Base-by-base conservation (phyloP, 2,797 vertebrate species). In the Macropodus opercularis region DNA sequence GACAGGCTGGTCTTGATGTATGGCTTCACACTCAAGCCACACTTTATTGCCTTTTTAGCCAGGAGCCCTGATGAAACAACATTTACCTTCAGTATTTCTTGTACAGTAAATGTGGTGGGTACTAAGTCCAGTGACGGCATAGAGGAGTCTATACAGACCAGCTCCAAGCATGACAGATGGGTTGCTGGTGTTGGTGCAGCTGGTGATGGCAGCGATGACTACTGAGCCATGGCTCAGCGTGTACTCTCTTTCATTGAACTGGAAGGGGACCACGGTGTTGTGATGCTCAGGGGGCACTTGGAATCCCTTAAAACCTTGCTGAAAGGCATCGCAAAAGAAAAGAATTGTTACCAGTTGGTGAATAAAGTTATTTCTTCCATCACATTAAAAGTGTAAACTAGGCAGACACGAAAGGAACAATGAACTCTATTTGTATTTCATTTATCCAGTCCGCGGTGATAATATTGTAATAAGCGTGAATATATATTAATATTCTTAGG, bases 221-320 rank as follows among this genome's bases (percentile, higher is more conserved):
- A 99, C 96, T 0, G 96, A 96, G 40, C 98, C 98, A 3, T 99
- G 96, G 62, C 86, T 52, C 19, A 99, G 86, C 1, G 85, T 80
- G 0, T 95, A 98, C 24, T 95, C 91, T 2, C 41, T 51, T 0
- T 87, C 92, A 8, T 91, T 90, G 72, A 93, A 95, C 61, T 90
- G 85, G 87, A 98, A 97, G 0, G 92, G 92, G 18, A 94, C 86
- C 0, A 5, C 3, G 0, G 82, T 47, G 23, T 21, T 56, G 52
- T 93, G 94, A 15, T 4, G 87, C 24, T 93, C 91, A 0, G 92
- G 82, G 21, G 92, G 54, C 75, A 99, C 82, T 23, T 97, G 95
- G 84, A 98, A 99, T 50, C 98, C 98, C 85, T 99, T 99, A 89
- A 99, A 99, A 14, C 98, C 96, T 96, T 97, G 96, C 98, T 99